Base-by-base conservation (phyloP, 2,888 invertebrate species). In the Cyclophora albipunctata region DNA sequence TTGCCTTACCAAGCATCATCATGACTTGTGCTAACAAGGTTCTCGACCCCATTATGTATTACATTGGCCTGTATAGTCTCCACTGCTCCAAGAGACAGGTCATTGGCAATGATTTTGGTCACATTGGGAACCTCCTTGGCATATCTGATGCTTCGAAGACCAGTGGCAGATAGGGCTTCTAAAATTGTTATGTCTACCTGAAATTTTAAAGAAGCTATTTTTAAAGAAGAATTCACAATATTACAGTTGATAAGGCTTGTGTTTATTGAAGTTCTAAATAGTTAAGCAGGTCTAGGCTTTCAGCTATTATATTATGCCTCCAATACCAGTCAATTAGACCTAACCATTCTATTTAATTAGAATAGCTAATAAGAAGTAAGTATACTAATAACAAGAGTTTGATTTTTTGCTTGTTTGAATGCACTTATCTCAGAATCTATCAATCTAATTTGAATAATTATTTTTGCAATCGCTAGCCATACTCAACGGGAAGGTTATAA, bases 131-230 rank as follows among this genome's bases (percentile, higher is more conserved):
- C 90, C 91, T 99, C 99, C 71, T 96, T 94, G 0, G 98, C 98
- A 84, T 99, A 99, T 20, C 99, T 92, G 62, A 99, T 95, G 54
- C 99, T 98, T 42, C 99, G 90, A 41, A 99, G 84, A 0, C 99
- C 99, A 6, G 98, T 97, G 0, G 99, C 99, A 33, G 99, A 95
- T 42, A 99, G 81, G 0, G 98, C 99, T 88, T 99, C 99, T 50
- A 99, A 84, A 61, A 99, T 93, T 49, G 89, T 84, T 43, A 95
- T 80, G 5, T 92, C 92, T 52, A 90, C 67, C 86, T 92, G 68
- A 40, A 57, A 57, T 34, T 6, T 33, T 42, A 7, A 42, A 7
- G 3, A 7, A 4, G 7, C 7, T 42, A 7, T 42, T n/a, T n/a
- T n/a, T n/a, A n/a, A n/a, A n/a, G n/a, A n/a, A n/a, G 7, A 4